Percentiles rank a stretch among this genome's conserved stretches.
phyloP scores from a whole-genome alignment of 2,888 invertebrate species.

The Onthophagus sagittarius region DNA sequence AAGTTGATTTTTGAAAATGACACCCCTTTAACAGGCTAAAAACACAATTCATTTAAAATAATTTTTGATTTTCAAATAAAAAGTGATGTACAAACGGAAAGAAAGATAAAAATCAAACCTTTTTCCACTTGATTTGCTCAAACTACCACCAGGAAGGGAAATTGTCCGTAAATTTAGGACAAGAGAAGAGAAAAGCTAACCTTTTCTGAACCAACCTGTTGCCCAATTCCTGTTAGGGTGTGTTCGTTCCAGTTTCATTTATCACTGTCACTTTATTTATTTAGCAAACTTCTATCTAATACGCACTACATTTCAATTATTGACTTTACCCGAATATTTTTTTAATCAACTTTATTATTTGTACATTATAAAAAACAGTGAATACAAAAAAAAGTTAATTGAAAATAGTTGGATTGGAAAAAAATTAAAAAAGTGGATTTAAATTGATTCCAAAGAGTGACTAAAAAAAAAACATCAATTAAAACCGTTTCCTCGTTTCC shows the following conservation, averaged over 20 bases:
- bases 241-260: background rate
- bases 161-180: background rate
- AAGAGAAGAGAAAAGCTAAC: background rate
- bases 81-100: no score
- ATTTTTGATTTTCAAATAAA: no score
- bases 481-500: background rate
- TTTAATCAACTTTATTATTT: background rate
- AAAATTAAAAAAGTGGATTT: background rate
- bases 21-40: no score
- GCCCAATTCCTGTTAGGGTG: no score
- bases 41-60: no score
- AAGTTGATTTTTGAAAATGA: no score
- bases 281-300: background rate
- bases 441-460: background rate
- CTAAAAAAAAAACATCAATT: background rate
- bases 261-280: background rate
- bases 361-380: background rate
- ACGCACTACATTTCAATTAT: background rate
- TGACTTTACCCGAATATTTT: background rate
- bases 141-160: background rate
- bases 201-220: no score
- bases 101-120: no score
- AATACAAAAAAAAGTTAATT: background rate
- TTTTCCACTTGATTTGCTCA: no score
- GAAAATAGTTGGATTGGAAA: background rate